A percentile compares a stretch with the other conserved stretches of the same genome.
These are phyloP conservation scores for Euphonia xanthogaster DNA, from an alignment of 2,797 vertebrate species.

Conservation along the genomic window DNA sequence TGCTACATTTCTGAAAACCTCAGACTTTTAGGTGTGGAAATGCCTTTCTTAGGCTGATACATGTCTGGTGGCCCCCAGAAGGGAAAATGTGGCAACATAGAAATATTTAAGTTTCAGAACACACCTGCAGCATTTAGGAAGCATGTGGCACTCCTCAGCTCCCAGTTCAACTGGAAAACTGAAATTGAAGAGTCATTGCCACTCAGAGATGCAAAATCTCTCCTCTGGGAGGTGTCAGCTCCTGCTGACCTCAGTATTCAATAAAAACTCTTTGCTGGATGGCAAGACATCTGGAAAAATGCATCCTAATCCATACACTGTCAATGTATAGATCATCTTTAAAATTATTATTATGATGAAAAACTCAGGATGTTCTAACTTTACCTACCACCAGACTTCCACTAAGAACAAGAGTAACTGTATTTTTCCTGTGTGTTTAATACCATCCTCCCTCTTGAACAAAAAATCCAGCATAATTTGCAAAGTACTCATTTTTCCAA, in stretches of 20 bases:
- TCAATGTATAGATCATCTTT: background rate
- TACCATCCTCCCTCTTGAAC: background rate
- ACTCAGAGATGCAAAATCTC: background rate
- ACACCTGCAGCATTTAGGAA: background rate
- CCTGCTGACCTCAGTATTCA: background rate
- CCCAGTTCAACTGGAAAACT: background rate
- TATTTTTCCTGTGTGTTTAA: background rate
- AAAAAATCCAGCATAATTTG: background rate
- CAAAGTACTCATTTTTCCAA: background rate
- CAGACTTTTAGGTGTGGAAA: background rate
- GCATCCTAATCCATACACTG: background rate
- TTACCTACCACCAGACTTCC: background rate
- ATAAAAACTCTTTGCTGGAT: background rate
- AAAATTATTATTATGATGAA: background rate
- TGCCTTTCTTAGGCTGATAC: background rate
- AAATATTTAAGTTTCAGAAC: background rate
- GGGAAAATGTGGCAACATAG: background rate
- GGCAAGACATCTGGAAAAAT: background rate
- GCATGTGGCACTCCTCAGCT: background rate
- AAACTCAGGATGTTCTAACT: rapidly evolving
- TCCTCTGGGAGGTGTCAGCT: background rate
- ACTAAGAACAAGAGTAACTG: background rate
- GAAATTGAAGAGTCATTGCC: background rate
- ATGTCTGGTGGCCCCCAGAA: background rate
- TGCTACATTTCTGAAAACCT: background rate